A percentile compares a stretch with the other conserved stretches of the same genome.
Evolutionary conservation across 1,140 invertebrate genomes (phyloP).

Genomic region (Pygmarrhopalites habei): DNA sequence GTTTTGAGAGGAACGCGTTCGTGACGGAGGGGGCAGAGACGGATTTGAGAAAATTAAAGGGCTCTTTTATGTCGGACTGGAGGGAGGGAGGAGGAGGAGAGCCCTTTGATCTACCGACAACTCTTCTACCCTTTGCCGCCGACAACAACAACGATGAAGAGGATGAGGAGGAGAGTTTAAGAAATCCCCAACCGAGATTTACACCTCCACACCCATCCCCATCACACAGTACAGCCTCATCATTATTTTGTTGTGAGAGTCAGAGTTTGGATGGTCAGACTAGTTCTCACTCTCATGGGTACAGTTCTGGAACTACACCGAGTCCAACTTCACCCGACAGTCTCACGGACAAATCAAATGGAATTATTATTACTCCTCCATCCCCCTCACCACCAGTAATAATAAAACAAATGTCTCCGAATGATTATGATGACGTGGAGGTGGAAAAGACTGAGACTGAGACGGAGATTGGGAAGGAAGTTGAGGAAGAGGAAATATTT

Average conservation of each 20-base stretch:
- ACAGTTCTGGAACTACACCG: neutral
- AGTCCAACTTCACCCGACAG: neutral
- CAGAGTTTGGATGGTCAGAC: neutral
- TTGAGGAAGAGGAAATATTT: neutral
- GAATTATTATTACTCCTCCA: neutral
- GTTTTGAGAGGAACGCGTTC: neutral
- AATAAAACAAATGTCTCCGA: neutral
- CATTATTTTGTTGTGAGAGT: neutral
- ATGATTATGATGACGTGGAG: neutral
- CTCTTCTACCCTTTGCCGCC: neutral
- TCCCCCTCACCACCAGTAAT: neutral
- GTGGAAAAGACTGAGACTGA: neutral
- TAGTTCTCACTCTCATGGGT: slow-evolving; percentile 6
- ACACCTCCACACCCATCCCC: neutral
- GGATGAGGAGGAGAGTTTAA: slow-evolving; percentile 5
- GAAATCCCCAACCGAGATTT: slow-evolving; percentile 3
- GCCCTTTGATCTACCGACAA: slow-evolving; percentile 31
- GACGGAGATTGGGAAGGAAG: no score
- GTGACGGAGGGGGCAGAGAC: slow-evolving; percentile 10
- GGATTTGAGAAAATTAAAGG: slow-evolving; percentile 31
- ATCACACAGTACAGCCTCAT: neutral
- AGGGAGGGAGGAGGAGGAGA: slow-evolving; percentile 1
- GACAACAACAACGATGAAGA: slow-evolving; percentile 12
- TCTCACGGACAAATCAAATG: neutral
- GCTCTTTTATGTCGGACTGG: slow-evolving; percentile 1